These are phyloP conservation scores for Corvus cornix DNA, from an alignment of 2,113 vertebrate genomes.

Conservation along the genomic window DNA sequence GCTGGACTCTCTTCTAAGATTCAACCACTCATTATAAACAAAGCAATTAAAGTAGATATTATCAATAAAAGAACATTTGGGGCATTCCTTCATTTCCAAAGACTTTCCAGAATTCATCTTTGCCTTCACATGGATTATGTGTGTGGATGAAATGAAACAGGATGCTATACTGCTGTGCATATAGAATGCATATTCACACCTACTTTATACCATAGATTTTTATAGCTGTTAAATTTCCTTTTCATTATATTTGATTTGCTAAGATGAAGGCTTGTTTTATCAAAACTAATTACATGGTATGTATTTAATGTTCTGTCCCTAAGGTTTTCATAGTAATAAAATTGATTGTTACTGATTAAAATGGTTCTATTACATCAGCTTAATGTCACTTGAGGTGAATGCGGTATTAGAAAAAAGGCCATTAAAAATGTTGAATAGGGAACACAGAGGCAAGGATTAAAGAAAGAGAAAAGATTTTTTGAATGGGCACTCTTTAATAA, in stretches of 20 bases:
- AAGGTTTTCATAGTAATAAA: conserved; percentile 67
- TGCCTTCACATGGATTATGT: neutral
- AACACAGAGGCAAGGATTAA: neutral
- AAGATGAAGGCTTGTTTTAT: conserved; percentile 62
- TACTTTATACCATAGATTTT: conserved; percentile 23
- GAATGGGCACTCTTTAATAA: neutral
- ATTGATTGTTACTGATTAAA: conserved; percentile 70
- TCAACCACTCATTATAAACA: neutral
- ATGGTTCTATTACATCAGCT: conserved; percentile 63
- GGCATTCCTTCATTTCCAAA: neutral
- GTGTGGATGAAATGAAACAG: neutral
- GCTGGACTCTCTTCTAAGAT: neutral
- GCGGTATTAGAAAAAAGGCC: neutral
- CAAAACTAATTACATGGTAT: conserved; percentile 68
- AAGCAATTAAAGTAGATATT: neutral
- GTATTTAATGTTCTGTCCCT: conserved; percentile 65
- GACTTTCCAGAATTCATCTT: neutral
- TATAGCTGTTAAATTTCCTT: conserved; percentile 59
- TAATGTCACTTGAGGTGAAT: conserved; percentile 62
- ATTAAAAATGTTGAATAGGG: conserved; percentile 21
- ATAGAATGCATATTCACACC: neutral
- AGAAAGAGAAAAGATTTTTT: neutral
- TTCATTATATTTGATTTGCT: conserved; percentile 67
- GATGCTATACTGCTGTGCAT: neutral
- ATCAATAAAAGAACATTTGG: neutral